A percentile compares a stretch with the other conserved stretches of the same genome.
phyloP scores from a whole-genome alignment of 1,140 invertebrate genomes.

The Drosophila virilis region DNA sequence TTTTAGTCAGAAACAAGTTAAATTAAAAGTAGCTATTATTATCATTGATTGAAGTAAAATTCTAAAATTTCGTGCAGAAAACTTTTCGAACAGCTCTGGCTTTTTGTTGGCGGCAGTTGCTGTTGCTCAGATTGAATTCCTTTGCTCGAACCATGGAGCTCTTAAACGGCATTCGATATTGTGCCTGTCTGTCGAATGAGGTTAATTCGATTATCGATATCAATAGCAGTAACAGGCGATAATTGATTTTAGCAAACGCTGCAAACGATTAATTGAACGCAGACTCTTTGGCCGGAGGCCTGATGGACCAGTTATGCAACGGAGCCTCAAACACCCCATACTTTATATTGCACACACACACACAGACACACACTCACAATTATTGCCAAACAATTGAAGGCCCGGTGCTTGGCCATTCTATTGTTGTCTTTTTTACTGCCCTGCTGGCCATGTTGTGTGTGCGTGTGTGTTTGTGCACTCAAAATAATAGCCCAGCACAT shows the following conservation, averaged over 20 bases:
- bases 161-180: conserved; percentile 3
- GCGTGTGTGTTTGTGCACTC: conserved; percentile 60
- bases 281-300: conserved; percentile 13
- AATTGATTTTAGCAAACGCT: conserved; percentile 68
- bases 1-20: no score
- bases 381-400: conserved; percentile 59
- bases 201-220: conserved; percentile 66
- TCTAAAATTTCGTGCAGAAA: no score
- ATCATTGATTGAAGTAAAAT: no score
- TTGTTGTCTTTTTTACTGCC: conserved; percentile 69
- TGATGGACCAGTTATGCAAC: conserved; percentile 12
- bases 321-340: not conserved
- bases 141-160: not conserved
- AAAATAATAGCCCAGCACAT: conserved; percentile 71
- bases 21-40: no score
- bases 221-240: conserved; percentile 42
- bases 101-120: not conserved
- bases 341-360: conserved; percentile 2
- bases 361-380: conserved; percentile 30
- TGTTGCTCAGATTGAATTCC: conserved; percentile 8
- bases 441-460: conserved; percentile 42
- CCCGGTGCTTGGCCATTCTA: conserved; percentile 28
- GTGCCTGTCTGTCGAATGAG: conserved; percentile 9
- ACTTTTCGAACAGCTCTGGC: not conserved
- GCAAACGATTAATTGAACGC: conserved; percentile 67